phyloP scores from a whole-genome alignment of 2,797 vertebrate species.

The Gambelia wislizenii region DNA sequence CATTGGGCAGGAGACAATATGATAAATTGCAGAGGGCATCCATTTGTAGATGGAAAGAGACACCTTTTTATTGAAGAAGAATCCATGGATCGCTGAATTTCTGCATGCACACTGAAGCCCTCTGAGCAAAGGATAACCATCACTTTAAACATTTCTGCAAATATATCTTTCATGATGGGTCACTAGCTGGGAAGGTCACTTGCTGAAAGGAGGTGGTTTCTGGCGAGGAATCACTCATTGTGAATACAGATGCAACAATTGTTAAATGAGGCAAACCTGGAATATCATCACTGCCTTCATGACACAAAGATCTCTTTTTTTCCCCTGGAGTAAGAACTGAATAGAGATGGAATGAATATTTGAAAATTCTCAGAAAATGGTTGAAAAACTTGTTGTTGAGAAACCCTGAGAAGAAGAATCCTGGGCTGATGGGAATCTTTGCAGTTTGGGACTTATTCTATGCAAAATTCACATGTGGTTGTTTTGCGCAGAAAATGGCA shows the following conservation, averaged over 20 bases:
- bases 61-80: background rate
- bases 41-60: background rate
- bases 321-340: too few species aligned
- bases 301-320: too few species aligned
- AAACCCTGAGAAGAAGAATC: too few species aligned
- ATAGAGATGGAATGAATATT: too few species aligned
- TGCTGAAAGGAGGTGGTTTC: background rate
- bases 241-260: background rate
- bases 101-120: background rate
- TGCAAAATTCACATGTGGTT: too few species aligned
- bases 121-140: constrained; percentile 23
- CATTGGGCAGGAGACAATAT: background rate
- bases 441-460: too few species aligned
- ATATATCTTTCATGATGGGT: background rate
- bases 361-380: too few species aligned
- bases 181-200: background rate
- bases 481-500: too few species aligned
- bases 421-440: too few species aligned
- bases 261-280: background rate
- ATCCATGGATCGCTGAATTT: background rate
- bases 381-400: too few species aligned
- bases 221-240: background rate
- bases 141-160: constrained; percentile 1
- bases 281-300: too few species aligned
- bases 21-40: background rate